These are phyloP conservation scores for Mimumesa dahlbomi DNA, from an alignment of 2,888 invertebrate species.

Conservation along the genomic window DNA sequence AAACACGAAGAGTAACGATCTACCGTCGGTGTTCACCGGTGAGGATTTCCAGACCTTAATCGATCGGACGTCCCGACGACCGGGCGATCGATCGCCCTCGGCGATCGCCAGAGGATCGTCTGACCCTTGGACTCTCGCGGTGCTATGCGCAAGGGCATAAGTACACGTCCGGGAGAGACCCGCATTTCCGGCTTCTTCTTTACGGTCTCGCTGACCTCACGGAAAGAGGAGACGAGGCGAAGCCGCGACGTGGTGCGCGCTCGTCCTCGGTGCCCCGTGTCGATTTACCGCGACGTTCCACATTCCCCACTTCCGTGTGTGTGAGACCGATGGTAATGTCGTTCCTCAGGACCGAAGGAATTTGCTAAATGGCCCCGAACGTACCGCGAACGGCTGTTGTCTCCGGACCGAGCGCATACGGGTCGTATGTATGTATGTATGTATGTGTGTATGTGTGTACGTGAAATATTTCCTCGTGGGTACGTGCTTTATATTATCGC, in stretches of 20 bases:
- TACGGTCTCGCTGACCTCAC: conserved; percentile 54
- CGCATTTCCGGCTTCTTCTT: conserved; percentile 61
- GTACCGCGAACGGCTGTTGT: conserved; percentile 6
- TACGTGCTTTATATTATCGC: not conserved
- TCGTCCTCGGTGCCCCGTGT: conserved; percentile 34
- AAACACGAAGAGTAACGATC: conserved; percentile 43
- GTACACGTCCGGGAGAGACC: conserved; percentile 44
- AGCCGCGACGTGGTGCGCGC: not conserved
- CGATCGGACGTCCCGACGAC: conserved; percentile 54
- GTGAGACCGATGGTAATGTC: conserved; percentile 38
- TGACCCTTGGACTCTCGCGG: conserved; percentile 32
- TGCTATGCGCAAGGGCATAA: conserved; percentile 27
- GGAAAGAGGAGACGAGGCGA: conserved; percentile 43
- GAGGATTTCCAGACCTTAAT: conserved; percentile 53
- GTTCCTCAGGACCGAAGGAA: conserved; percentile 35
- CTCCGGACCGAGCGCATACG: conserved; percentile 4
- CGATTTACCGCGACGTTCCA: conserved; percentile 60
- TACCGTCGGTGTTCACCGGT: conserved; percentile 38
- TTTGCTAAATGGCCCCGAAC: conserved; percentile 29
- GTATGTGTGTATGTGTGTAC: too few relatives aligned
- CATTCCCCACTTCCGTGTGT: conserved; percentile 52
- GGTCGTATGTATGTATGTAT: too few relatives aligned
- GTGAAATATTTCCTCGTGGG: not conserved
- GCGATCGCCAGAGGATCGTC: conserved; percentile 28
- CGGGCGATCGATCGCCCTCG: conserved; percentile 47